phyloP scores from a whole-genome alignment of 2,888 invertebrate species.

The Drosophila gaucha region DNA sequence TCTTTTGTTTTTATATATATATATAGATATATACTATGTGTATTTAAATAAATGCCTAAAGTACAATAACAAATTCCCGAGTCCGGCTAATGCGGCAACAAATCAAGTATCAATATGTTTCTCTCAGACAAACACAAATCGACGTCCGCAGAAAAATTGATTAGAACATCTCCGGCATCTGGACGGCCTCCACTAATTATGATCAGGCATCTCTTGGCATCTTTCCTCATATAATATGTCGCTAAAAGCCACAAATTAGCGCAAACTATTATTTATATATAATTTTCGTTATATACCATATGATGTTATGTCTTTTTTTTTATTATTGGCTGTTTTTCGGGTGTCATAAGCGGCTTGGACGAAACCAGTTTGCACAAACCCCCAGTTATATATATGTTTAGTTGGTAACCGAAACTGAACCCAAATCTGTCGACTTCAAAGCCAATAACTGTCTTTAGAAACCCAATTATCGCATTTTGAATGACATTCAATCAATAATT shows the following conservation, averaged over 20 bases:
- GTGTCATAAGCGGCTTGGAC: slow-evolving; percentile 31
- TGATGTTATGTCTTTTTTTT: slow-evolving; percentile 9
- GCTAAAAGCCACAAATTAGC: slow-evolving; percentile 49
- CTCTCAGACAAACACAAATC: background rate
- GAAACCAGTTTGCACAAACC: slow-evolving; percentile 35
- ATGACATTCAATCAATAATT: slow-evolving; percentile 31
- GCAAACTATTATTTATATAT: slow-evolving; percentile 21
- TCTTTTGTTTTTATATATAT: slow-evolving; percentile 17
- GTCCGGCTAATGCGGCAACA: background rate
- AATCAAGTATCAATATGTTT: slow-evolving; percentile 12
- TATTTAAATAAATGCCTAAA: slow-evolving; percentile 23
- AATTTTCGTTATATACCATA: slow-evolving; percentile 17
- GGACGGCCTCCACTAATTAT: slow-evolving; percentile 52
- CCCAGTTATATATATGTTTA: background rate
- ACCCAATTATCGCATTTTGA: slow-evolving; percentile 26
- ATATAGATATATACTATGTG: slow-evolving; percentile 9
- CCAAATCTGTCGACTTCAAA: slow-evolving; percentile 35
- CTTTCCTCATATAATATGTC: slow-evolving; percentile 24
- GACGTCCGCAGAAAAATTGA: slow-evolving; percentile 15
- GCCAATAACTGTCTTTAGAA: slow-evolving; percentile 37
- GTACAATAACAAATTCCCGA: slow-evolving; percentile 32
- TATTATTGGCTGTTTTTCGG: background rate
- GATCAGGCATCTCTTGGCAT: slow-evolving; percentile 9
- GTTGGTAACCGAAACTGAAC: background rate
- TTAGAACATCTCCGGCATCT: slow-evolving; percentile 37